These are phyloP conservation scores for Kryptopterus vitreolus DNA, from an alignment of 2,797 vertebrate species.

Conservation along the genomic window DNA sequence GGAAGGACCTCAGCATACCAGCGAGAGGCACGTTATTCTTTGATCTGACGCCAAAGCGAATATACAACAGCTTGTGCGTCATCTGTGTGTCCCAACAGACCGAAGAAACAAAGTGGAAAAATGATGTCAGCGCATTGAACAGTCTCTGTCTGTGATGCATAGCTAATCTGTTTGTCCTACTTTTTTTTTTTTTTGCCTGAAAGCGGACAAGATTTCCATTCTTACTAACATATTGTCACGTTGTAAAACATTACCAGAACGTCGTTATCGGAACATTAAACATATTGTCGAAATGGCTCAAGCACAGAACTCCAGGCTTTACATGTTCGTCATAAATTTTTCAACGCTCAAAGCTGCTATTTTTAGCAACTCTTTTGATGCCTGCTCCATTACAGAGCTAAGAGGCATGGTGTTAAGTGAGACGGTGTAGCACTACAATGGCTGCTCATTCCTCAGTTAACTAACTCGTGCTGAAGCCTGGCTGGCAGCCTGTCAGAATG, in stretches of 20 bases:
- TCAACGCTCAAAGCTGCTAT: background rate
- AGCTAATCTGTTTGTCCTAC: constrained; percentile 21
- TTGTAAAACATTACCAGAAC: constrained; percentile 13
- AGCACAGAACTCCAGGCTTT: background rate
- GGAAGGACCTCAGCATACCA: constrained; percentile 20
- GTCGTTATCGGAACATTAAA: background rate
- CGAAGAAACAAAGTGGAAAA: constrained; percentile 18
- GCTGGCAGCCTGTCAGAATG: constrained; percentile 52
- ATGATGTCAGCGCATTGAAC: constrained; percentile 1
- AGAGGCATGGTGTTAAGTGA: constrained; percentile 19
- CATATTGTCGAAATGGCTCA: background rate
- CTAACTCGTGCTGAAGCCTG: constrained; percentile 45
- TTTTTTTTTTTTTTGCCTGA: background rate
- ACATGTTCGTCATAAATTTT: background rate
- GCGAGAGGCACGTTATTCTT: constrained; percentile 18
- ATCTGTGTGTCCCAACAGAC: constrained; percentile 4
- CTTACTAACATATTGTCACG: background rate
- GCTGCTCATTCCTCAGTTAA: constrained; percentile 39
- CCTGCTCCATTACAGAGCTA: constrained; percentile 33
- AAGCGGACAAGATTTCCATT: background rate
- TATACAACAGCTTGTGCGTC: background rate
- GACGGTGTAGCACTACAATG: constrained; percentile 28
- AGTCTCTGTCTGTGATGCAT: constrained; percentile 11
- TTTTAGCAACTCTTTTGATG: constrained; percentile 15
- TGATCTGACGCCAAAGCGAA: constrained; percentile 27